Conservation (phyloP, 2,797 vertebrate species). For the Loris lydekkerianus region DNA sequence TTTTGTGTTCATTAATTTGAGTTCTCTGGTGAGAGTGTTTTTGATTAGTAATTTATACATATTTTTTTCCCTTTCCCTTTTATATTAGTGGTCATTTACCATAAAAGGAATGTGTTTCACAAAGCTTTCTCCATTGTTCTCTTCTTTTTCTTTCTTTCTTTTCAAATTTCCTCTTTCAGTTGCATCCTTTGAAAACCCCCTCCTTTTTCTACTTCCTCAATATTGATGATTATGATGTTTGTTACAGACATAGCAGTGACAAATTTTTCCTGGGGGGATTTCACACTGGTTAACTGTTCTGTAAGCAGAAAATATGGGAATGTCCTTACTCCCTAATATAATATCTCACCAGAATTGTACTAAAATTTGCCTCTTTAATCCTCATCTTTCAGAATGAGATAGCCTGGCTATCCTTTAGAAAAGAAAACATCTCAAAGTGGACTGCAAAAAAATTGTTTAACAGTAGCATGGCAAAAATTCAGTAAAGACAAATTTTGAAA, state of each 20-base stretch:
- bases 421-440: neutral
- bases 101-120: neutral
- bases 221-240: neutral
- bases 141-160: conserved; percentile 21
- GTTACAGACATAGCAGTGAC: neutral
- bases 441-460: neutral
- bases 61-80: neutral
- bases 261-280: neutral
- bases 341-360: neutral
- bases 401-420: neutral
- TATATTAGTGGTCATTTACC: neutral
- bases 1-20: too few relatives aligned
- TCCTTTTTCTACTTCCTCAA: neutral
- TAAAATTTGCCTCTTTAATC: neutral
- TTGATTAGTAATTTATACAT: neutral
- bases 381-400: neutral
- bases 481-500: neutral
- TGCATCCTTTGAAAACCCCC: neutral
- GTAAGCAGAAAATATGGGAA: neutral
- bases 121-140: neutral
- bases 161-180: conserved; percentile 6
- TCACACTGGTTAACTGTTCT: neutral
- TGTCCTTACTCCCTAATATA: neutral
- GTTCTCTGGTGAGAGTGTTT: neutral
- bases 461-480: neutral